A percentile compares a stretch with the other conserved stretches of the same genome.
Evolutionary conservation across 2,888 invertebrate species (phyloP).

Genomic region (Ichneumon xanthorius): DNA sequence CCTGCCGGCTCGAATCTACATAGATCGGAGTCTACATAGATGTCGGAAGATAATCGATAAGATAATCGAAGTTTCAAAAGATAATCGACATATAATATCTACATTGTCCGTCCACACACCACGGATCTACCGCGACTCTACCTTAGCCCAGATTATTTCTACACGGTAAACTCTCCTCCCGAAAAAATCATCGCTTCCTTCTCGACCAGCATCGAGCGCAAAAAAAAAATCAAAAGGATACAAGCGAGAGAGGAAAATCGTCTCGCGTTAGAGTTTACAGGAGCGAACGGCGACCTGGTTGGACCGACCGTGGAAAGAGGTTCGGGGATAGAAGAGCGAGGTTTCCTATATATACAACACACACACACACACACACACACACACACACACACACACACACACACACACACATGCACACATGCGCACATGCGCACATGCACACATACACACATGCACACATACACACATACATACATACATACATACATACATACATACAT

Average conservation of each 20-base stretch:
- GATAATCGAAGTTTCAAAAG: too few species aligned
- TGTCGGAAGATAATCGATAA: too few species aligned
- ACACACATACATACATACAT: neutral
- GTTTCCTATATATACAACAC: neutral
- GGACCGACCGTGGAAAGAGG: neutral
- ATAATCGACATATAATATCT: too few species aligned
- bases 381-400: neutral
- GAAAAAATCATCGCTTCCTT: neutral
- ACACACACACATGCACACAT: neutral
- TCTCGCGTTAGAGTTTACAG: neutral
- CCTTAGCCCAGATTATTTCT: neutral
- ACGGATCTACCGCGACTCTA: neutral
- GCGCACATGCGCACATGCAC: neutral
- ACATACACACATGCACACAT: neutral
- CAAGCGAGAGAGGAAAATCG: conserved; percentile 28
- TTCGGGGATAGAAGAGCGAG: neutral
- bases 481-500: neutral
- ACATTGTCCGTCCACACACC: too few species aligned
- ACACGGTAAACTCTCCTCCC: neutral
- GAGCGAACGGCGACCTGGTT: neutral
- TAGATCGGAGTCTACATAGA: too few species aligned
- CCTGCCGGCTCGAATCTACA: too few species aligned
- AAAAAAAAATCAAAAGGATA: neutral
- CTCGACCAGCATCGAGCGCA: too few species aligned
- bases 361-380: neutral